phyloP scores from a whole-genome alignment of 2,797 vertebrate species.

The Leuciscus waleckii region DNA sequence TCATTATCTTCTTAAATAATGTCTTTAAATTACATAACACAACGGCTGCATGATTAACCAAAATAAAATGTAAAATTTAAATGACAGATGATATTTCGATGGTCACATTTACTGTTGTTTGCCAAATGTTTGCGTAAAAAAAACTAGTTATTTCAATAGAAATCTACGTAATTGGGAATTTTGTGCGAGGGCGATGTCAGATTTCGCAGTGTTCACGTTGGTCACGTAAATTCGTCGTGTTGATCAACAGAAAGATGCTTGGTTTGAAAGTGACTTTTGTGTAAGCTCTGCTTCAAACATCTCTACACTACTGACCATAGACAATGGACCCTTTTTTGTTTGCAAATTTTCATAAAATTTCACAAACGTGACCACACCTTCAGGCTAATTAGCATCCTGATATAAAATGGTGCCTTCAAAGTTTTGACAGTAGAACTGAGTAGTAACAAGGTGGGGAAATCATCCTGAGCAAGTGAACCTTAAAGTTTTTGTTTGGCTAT shows the following conservation, averaged over 20 bases:
- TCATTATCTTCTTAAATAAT: neutral
- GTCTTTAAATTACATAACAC: neutral
- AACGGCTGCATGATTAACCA: neutral
- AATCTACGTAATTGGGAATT: neutral
- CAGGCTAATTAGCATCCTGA: neutral
- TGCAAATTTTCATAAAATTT: neutral
- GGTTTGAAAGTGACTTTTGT: neutral
- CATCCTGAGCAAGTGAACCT: conserved; percentile 40
- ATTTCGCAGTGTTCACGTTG: neutral
- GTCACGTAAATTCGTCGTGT: neutral
- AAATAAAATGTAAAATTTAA: neutral
- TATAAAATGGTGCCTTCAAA: neutral
- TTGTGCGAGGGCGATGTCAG: neutral
- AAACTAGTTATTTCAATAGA: neutral
- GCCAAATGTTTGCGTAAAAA: neutral
- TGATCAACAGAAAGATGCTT: neutral
- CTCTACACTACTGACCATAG: neutral
- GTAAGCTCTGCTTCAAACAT: neutral
- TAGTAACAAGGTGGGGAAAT: neutral
- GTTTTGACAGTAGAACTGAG: neutral
- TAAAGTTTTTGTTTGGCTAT: conserved; percentile 46
- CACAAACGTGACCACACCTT: neutral
- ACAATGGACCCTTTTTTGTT: neutral
- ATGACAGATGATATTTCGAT: neutral
- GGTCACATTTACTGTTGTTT: neutral